Base-by-base conservation (phyloP, 2,797 vertebrate species). In the Limnodromus scolopaceus region DNA sequence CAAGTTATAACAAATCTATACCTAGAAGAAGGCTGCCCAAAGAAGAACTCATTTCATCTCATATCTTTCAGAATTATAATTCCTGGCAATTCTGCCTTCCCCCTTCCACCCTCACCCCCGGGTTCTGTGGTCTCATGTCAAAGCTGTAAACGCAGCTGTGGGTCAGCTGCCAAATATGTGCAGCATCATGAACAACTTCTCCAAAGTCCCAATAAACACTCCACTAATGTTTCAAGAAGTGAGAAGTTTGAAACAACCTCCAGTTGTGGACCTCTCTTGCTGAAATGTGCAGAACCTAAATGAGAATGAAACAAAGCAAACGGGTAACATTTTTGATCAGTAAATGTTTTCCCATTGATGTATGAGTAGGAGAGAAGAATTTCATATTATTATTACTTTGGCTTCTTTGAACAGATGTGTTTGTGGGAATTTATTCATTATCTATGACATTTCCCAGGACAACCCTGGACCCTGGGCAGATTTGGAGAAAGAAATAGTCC, bases 401-500 rank as follows among this genome's bases (percentile, higher is more conserved):
- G 10, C 4, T 86, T n/a, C 72, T 94, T 92, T 6, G 5, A 79
- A 79, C 25, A 32, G 22, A 68, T 49, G 30, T 14, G 10, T 18
- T 53, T 84, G 14, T 74, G 32, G 55, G 34, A 90, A 80, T 82
- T 88, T 81, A 74, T 88, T 92, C 28, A 20, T 76, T 60, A 57
- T 34, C n/a, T 41, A 10, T 79, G 51, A 75, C 18, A 57, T 94
- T 91, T 85, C 57, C 60, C 13, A 72, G 55, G 51, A 90, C 32
- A 82, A 84, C 66, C 27, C 30, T 53, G 27, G 49, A 81, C 6
- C 13, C 9, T 53, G 16, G 45, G 23, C 25, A 69, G 24, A 43
- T 92, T 88, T 92, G n/a, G 69, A 88, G 53, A 90, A 92, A 91
- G 54, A 92, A 64, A 87, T 55, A 49, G 63, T 70, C 48, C 32